A percentile compares a stretch with the other conserved stretches of the same genome.
These are phyloP conservation scores for Cirrhinus molitorella DNA, from an alignment of 2,797 vertebrate genomes.

Conservation along the genomic window DNA sequence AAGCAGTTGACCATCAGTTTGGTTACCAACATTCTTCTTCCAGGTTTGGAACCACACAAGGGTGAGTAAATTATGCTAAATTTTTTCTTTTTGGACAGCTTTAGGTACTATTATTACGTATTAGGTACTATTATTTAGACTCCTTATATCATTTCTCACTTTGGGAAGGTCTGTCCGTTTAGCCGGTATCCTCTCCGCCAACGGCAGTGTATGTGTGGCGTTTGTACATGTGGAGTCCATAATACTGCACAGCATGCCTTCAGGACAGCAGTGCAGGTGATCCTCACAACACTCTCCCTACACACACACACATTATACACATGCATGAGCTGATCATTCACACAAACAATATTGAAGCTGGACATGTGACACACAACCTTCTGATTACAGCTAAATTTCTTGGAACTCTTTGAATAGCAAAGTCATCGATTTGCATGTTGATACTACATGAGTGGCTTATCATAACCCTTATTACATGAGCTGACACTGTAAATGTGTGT, in stretches of 20 bases:
- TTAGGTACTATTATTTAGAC: not conserved
- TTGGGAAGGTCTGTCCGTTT: constrained; percentile 55
- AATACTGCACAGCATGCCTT: constrained; percentile 76
- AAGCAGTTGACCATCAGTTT: not conserved
- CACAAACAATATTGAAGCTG: not conserved
- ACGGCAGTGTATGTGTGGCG: constrained; percentile 64
- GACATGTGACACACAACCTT: not conserved
- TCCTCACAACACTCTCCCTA: constrained; percentile 90
- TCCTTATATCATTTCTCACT: constrained; percentile 62
- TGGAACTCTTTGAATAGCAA: constrained; percentile 71
- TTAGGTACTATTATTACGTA: no score
- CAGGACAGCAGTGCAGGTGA: constrained; percentile 88
- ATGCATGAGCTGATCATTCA: not conserved
- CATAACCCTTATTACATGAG: constrained; percentile 58
- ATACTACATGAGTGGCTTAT: constrained; percentile 15
- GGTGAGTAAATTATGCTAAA: not conserved
- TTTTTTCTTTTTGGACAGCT: no score
- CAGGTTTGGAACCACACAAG: not conserved
- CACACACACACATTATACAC: constrained; percentile 13
- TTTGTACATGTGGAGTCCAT: constrained; percentile 71
- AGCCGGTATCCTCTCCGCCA: constrained; percentile 63
- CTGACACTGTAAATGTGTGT: constrained; percentile 54
- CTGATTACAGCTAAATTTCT: constrained; percentile 9
- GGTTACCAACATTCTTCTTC: not conserved
- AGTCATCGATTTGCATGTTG: constrained; percentile 33